These are phyloP conservation scores for Habropoda laboriosa DNA, from an alignment of 1,140 invertebrate genomes.

Conservation along the genomic window DNA sequence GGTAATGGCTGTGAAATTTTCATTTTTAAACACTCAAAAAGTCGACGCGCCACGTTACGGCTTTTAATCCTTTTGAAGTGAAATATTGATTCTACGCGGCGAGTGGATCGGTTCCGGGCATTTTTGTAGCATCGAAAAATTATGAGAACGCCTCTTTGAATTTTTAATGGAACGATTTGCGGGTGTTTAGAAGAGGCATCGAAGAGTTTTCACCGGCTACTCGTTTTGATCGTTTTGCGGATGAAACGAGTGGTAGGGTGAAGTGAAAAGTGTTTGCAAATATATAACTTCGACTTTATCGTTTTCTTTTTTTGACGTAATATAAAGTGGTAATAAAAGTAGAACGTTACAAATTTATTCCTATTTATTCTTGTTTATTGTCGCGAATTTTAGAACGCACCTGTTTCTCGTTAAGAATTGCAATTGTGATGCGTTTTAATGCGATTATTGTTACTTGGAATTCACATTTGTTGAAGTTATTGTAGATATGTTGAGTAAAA, in stretches of 20 bases:
- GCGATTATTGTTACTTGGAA: too few species aligned
- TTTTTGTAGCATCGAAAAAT: background rate
- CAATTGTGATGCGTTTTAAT: too few species aligned
- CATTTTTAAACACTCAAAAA: slow-evolving; percentile 22
- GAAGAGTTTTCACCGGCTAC: background rate
- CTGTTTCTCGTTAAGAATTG: too few species aligned
- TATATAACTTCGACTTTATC: background rate
- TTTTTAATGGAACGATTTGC: background rate
- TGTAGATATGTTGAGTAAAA: too few species aligned
- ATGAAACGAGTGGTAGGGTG: background rate
- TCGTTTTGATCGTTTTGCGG: too few species aligned
- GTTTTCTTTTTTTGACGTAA: background rate
- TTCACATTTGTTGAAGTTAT: too few species aligned
- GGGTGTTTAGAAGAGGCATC: background rate
- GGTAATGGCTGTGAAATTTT: slow-evolving; percentile 15
- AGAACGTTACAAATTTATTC: too few species aligned
- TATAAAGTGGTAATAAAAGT: too few species aligned
- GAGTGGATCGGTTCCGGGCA: background rate
- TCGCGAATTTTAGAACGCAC: too few species aligned
- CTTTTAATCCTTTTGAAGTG: slow-evolving; percentile 17
- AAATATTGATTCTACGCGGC: slow-evolving; percentile 1
- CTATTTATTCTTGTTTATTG: too few species aligned
- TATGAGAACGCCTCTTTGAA: background rate
- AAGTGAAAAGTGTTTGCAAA: background rate
- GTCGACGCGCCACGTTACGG: background rate